Evolutionary conservation across 1,140 invertebrate genomes (phyloP).

Genomic region (Leucophenga varia): DNA sequence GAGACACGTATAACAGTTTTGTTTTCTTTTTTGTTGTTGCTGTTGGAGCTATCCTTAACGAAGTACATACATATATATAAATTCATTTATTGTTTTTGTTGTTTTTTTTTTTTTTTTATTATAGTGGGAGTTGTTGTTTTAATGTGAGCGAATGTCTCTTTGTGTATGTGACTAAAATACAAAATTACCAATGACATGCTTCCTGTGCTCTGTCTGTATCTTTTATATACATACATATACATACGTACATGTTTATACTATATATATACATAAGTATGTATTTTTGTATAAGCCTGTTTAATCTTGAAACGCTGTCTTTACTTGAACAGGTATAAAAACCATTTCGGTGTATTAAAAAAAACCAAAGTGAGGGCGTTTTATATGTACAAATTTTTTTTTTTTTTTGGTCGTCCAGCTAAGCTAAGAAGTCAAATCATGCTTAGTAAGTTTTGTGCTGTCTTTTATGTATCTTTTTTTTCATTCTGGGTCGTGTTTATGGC

Average conservation of each 20-base stretch:
- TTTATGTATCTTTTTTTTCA: no score
- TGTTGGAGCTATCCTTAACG: no score
- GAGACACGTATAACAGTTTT: no score
- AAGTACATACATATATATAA: no score
- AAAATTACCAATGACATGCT: slow-evolving; percentile 33
- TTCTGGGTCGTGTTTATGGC: no score
- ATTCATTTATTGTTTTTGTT: slow-evolving; percentile 14
- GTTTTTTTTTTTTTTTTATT: slow-evolving; percentile 15
- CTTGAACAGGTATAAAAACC: no score
- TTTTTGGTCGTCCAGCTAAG: slow-evolving; percentile 4
- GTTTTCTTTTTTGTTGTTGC: slow-evolving; percentile 14
- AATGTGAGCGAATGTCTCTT: slow-evolving; percentile 56
- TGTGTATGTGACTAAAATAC: slow-evolving; percentile 54
- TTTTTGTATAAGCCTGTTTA: no score
- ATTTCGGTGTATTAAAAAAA: no score
- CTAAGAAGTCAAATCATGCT: no score
- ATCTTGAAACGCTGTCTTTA: no score
- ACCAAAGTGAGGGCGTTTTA: not conserved
- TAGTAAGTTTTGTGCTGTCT: no score
- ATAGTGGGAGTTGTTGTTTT: slow-evolving; percentile 28
- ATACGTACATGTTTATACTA: not conserved
- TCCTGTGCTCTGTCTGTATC: slow-evolving; percentile 8
- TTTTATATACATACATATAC: slow-evolving; percentile 1
- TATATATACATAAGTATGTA: slow-evolving; percentile 30
- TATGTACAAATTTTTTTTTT: not conserved